Evolutionary conservation across 2,113 vertebrate species (phyloP).

Genomic region (Channa maculata): DNA sequence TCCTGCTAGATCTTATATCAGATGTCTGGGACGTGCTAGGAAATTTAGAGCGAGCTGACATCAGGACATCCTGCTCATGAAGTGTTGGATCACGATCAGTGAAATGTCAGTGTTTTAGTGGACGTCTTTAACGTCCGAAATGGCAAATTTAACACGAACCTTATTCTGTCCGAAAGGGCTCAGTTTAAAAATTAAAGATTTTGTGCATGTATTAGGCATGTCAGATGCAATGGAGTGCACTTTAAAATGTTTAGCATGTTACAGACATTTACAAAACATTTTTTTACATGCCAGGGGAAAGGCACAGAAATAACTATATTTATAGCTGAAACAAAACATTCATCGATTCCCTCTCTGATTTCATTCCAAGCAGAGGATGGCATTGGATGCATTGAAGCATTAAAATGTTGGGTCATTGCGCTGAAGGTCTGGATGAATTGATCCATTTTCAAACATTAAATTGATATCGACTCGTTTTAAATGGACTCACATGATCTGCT

Average conservation of each 20-base stretch:
- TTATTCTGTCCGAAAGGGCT: conserved; percentile 41
- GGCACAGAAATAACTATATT: conserved; percentile 48
- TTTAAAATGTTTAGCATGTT: conserved; percentile 2
- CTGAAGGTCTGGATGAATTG: conserved; percentile 48
- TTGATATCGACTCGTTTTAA: conserved; percentile 72
- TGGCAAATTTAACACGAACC: conserved; percentile 44
- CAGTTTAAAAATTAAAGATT: conserved; percentile 10
- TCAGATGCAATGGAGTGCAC: background rate
- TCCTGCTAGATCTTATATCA: conserved; percentile 50
- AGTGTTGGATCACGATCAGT: conserved; percentile 54
- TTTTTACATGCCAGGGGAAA: background rate
- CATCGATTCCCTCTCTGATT: conserved; percentile 58
- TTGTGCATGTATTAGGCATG: background rate
- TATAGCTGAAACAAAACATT: conserved; percentile 54
- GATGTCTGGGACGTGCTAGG: conserved; percentile 52
- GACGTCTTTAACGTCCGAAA: conserved; percentile 61
- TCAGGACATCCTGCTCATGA: conserved; percentile 65
- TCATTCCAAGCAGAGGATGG: conserved; percentile 39
- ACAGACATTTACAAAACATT: conserved; percentile 30
- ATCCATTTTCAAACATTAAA: conserved; percentile 71
- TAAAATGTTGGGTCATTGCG: conserved; percentile 50
- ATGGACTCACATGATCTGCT: conserved; percentile 38
- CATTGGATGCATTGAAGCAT: conserved; percentile 57
- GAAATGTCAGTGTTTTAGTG: conserved; percentile 80
- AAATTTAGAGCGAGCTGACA: conserved; percentile 52